phyloP scores from a whole-genome alignment of 2,888 invertebrate species.

The Drosophila macrothrix region DNA sequence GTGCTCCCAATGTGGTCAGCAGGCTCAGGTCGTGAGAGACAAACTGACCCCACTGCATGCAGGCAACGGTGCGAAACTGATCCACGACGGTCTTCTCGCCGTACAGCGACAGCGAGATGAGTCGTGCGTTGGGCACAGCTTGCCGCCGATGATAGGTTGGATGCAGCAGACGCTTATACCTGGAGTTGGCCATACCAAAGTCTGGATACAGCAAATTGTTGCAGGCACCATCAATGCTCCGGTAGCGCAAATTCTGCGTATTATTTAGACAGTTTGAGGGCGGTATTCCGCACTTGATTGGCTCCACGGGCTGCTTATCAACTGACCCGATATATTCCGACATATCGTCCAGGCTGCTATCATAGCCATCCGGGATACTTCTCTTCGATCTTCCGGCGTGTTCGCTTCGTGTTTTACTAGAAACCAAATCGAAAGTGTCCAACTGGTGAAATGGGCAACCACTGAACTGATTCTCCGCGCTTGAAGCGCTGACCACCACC shows the following conservation, averaged over 20 bases:
- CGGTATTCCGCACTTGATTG: constrained; percentile 65
- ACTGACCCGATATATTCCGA: constrained; percentile 1
- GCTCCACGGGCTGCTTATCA: constrained; percentile 16
- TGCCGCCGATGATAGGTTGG: constrained; percentile 65
- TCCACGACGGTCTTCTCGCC: constrained; percentile 73
- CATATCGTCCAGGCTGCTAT: constrained; percentile 50
- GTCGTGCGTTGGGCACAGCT: constrained; percentile 74
- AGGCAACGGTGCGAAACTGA: constrained; percentile 72
- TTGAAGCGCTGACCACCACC: constrained; percentile 10
- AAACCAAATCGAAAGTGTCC: constrained; percentile 3
- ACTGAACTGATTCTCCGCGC: constrained; percentile 10
- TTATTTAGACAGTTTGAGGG: constrained; percentile 72
- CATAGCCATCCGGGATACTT: constrained; percentile 19
- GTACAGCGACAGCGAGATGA: constrained; percentile 73
- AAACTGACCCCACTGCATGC: constrained; percentile 80
- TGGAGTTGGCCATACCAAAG: constrained; percentile 61
- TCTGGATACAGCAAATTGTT: constrained; percentile 76
- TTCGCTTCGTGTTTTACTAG: not conserved
- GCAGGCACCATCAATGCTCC: constrained; percentile 78
- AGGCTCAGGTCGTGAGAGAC: constrained; percentile 77
- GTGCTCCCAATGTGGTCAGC: constrained; percentile 54
- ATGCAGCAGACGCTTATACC: constrained; percentile 69
- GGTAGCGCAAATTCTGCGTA: constrained; percentile 68
- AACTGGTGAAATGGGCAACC: constrained; percentile 52
- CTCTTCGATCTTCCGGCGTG: constrained; percentile 30